phyloP scores from a whole-genome alignment of 2,113 vertebrate genomes.

The Ellobius talpinus region DNA sequence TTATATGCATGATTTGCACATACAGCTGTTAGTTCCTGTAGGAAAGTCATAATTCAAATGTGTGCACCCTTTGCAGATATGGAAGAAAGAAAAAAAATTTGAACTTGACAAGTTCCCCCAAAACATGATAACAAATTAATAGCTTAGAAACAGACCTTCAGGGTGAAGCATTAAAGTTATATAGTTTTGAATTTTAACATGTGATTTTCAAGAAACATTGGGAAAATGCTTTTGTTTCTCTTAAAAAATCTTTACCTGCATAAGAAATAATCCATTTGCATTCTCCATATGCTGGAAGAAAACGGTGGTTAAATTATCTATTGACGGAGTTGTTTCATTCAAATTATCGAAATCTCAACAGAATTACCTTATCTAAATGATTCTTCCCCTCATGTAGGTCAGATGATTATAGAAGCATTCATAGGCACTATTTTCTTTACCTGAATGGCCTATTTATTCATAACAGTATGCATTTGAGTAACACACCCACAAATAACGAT shows the following conservation, averaged over 20 bases:
- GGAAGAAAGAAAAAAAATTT: conserved; percentile 63
- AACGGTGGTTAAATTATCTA: background rate
- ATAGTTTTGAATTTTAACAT: conserved; percentile 80
- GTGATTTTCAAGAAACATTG: conserved; percentile 68
- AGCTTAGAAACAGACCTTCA: conserved; percentile 78
- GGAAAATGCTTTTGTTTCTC: conserved; percentile 26
- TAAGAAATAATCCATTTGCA: background rate
- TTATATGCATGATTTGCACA: conserved; percentile 99
- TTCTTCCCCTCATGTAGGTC: background rate
- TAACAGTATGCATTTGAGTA: background rate
- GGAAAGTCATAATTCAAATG: conserved; percentile 99
- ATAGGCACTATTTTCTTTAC: background rate
- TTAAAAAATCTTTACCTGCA: conserved; percentile 41
- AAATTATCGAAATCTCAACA: conserved; percentile 33
- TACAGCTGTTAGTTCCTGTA: conserved; percentile 99
- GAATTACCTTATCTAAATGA: background rate
- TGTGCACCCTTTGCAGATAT: conserved; percentile 88
- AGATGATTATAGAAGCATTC: background rate
- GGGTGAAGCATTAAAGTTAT: conserved; percentile 77
- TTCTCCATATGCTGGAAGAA: conserved; percentile 7
- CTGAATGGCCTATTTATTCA: background rate
- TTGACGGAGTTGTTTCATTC: background rate
- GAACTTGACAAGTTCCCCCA: conserved; percentile 81
- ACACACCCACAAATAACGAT: background rate
- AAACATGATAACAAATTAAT: conserved; percentile 85